phyloP scores from a whole-genome alignment of 2,888 invertebrate genomes.

The Pyrocoelia pectoralis region DNA sequence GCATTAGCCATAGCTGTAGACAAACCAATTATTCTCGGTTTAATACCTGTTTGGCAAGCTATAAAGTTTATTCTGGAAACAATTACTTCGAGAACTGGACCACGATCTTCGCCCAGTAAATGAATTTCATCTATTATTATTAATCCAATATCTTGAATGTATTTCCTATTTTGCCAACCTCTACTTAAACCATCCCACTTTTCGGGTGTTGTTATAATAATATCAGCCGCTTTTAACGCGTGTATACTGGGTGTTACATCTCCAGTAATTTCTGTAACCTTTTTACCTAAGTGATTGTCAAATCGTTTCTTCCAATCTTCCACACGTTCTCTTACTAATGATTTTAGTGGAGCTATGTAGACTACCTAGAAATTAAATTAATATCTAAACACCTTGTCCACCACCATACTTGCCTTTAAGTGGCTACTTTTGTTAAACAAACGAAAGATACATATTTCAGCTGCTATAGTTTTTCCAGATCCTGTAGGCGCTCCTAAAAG shows the following conservation, averaged over 20 bases:
- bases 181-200: conserved; percentile 99
- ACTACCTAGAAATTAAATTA: conserved; percentile 71
- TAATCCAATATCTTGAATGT: conserved; percentile 89
- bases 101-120: conserved; percentile 88
- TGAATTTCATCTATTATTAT: conserved; percentile 99
- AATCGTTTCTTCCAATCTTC: conserved; percentile 92
- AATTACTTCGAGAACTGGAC: conserved; percentile 94
- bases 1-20: conserved; percentile 99
- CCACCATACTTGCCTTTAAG: conserved; percentile 67
- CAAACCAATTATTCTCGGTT: conserved; percentile 89
- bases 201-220: conserved; percentile 99
- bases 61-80: conserved; percentile 98
- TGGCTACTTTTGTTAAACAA: conserved; percentile 84
- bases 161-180: conserved; percentile 96
- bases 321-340: conserved; percentile 94
- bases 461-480: conserved; percentile 98
- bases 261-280: conserved; percentile 96
- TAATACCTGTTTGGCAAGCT: conserved; percentile 83
- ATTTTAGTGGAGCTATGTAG: conserved; percentile 98
- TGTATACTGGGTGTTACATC: conserved; percentile 87
- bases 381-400: background rate
- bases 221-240: conserved; percentile 83
- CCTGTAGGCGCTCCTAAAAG: conserved; percentile 95
- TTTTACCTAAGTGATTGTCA: conserved; percentile 74
- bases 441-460: conserved; percentile 96